Evolutionary conservation across 2,888 invertebrate species (phyloP).

Genomic region (Pyrrhosoma nymphula): DNA sequence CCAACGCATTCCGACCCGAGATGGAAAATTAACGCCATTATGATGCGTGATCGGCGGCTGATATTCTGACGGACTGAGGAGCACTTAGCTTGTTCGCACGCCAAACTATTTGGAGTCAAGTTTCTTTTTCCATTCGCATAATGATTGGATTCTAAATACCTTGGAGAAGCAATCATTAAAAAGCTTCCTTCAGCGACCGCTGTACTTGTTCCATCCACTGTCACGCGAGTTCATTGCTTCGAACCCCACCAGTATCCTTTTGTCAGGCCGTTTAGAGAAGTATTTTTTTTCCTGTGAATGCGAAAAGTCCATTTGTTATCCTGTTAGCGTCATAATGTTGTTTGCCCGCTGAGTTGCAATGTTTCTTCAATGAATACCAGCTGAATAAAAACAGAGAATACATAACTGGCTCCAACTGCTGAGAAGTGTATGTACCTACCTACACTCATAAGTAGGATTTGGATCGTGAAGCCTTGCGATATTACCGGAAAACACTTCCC

Average conservation of each 20-base stretch:
- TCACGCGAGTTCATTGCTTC: background rate
- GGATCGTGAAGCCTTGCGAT: too few species aligned
- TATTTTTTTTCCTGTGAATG: background rate
- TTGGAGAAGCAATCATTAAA: background rate
- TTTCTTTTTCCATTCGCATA: background rate
- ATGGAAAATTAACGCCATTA: constrained; percentile 50
- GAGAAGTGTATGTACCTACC: too few species aligned
- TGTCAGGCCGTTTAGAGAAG: background rate
- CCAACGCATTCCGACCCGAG: background rate
- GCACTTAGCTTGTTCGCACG: background rate
- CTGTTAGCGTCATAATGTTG: background rate
- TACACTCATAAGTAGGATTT: too few species aligned
- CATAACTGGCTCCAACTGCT: too few species aligned
- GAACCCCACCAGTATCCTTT: background rate
- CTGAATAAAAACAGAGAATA: background rate
- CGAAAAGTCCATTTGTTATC: background rate
- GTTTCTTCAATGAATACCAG: background rate
- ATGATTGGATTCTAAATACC: background rate
- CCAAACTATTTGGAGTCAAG: background rate
- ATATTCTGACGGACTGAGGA: background rate
- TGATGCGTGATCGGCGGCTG: background rate
- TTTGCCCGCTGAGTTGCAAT: background rate
- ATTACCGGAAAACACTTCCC: too few species aligned
- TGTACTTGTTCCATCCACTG: background rate
- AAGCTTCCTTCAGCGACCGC: background rate